Evolutionary conservation across 2,888 invertebrate genomes (phyloP).

Genomic region (Pediacus dermestoides): DNA sequence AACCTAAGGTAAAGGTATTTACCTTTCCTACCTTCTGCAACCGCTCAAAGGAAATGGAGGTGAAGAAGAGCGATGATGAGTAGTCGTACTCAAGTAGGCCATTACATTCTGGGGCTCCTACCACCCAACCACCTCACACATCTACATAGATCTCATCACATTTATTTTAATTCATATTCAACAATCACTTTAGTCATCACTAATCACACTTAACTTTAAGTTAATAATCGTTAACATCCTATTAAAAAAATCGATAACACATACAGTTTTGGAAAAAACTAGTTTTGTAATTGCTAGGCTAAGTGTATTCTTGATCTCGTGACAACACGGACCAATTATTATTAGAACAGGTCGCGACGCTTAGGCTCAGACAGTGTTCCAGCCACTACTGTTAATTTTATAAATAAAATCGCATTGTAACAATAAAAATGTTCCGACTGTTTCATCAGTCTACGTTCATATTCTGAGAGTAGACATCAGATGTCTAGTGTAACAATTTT

Average conservation of each 20-base stretch:
- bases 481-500: too few species aligned
- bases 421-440: too few species aligned
- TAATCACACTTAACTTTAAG: too few species aligned
- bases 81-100: constrained; percentile 31
- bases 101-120: constrained; percentile 27
- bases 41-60: constrained; percentile 1
- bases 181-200: constrained; percentile 10
- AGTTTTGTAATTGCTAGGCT: constrained; percentile 14
- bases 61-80: constrained; percentile 12
- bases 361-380: constrained; percentile 21
- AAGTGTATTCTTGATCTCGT: constrained; percentile 19
- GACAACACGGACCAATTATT: constrained; percentile 24
- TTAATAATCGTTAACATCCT: too few species aligned
- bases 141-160: not conserved
- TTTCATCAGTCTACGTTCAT: too few species aligned
- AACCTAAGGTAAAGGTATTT: constrained; percentile 24
- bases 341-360: constrained; percentile 28
- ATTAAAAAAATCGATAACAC: too few species aligned
- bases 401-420: constrained; percentile 25
- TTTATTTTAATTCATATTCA: constrained; percentile 5
- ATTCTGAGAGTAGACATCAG: too few species aligned
- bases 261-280: constrained; percentile 14
- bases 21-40: constrained; percentile 33
- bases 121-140: constrained; percentile 9
- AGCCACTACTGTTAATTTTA: constrained; percentile 27